Conservation (phyloP, 1,140 invertebrate genomes). For the Ceratina australensis region DNA sequence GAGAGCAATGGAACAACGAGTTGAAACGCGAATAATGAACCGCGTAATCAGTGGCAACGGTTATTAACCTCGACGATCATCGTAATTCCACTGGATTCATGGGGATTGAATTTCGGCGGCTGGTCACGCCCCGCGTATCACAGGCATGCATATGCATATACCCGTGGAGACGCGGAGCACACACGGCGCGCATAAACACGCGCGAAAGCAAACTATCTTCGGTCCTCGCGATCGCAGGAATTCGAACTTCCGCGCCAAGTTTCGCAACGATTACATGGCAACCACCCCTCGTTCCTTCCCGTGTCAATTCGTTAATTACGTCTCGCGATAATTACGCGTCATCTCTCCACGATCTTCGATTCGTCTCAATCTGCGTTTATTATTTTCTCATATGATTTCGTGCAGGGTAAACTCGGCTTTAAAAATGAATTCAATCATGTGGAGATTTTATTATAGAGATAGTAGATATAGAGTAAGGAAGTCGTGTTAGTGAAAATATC, state of each 20-base stretch:
- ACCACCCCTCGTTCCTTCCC: not conserved
- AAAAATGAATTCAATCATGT: too few species aligned
- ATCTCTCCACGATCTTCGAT: not conserved
- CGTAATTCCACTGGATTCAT: conserved; percentile 29
- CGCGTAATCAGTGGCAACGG: not conserved
- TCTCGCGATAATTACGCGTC: not conserved
- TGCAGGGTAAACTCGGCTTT: too few species aligned
- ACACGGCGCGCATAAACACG: conserved; percentile 8
- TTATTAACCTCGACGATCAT: not conserved
- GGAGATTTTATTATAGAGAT: too few species aligned
- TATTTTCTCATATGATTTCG: too few species aligned
- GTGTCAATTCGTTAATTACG: too few species aligned
- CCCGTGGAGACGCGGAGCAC: not conserved
- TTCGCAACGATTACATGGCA: not conserved
- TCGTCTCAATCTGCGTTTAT: too few species aligned
- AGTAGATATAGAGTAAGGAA: too few species aligned
- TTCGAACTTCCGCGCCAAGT: not conserved
- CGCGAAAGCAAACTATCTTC: conserved; percentile 13
- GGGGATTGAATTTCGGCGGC: conserved; percentile 18
- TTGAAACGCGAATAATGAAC: not conserved
- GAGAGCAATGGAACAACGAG: not conserved
- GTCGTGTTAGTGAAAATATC: too few species aligned
- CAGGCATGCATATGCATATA: conserved; percentile 51
- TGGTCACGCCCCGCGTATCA: not conserved
- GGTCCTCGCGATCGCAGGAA: not conserved